Base-by-base conservation (phyloP, 2,113 vertebrate species). In the Anseranas semipalmata region DNA sequence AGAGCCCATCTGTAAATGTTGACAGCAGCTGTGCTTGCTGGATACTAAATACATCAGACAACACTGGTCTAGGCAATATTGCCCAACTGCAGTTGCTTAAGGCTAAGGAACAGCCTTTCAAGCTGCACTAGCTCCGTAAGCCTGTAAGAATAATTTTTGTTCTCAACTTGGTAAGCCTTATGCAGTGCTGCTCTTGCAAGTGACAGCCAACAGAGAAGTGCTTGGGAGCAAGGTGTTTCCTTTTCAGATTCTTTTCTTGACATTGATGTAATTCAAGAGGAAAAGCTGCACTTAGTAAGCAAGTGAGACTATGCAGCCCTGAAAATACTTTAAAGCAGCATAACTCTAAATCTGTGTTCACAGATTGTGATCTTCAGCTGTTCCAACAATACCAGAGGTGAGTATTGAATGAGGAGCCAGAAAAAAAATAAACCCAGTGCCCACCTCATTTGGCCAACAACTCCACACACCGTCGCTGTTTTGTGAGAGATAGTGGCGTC, bases 391-490 rank as follows among this genome's bases (percentile, higher is more conserved):
- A 35, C 7, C 20, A 33, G 50, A 48, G n/a, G 50, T n/a, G 55
- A 46, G 30, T 1, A 59, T 15, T 25, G 55, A 67, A 56, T 59
- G 73, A 59, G 16, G 37, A 43, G 28, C 32, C 15, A 24, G 52
- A n/a, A 43, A 55, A 63, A 86, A 74, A 56, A 10, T 27, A 72
- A 88, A 72, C 6, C 5, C 10, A 7, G 7, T 32, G 27, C 32
- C 79, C 0, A 0, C 13, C 55, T 89, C 19, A 8, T 52, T 39
- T 37, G 28, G 28, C 32, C n/a, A 9, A 32, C 58, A 60, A 8
- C 14, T 55, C 67, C 43, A 21, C 0, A 0, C 56, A 10, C 55
- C 52, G 15, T 52, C 72, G 20, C 2, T 59, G 0, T n/a, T 82
- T 68, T 28, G 53, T 73, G 7, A 46, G 30, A 22, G 11, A 4